Evolutionary conservation across 2,113 vertebrate genomes (phyloP), one percentile per base, ranked within the genome.

Genomic region (Sula dactylatra): DNA sequence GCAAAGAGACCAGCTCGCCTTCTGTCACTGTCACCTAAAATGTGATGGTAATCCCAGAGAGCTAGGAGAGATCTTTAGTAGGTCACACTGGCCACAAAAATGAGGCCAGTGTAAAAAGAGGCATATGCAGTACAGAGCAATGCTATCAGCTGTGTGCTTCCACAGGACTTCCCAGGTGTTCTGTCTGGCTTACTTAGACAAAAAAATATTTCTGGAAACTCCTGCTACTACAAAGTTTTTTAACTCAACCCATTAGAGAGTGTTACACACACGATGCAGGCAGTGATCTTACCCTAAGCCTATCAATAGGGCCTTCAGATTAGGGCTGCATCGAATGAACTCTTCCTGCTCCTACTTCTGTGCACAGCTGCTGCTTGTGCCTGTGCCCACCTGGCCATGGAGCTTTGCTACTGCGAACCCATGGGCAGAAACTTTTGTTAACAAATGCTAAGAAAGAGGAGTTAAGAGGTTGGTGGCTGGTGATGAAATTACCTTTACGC

Each of bases 141-240:
- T 45, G 4, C 34, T 32, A 2, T 17, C 40, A 18, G 38, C 1
- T 19, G 42, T 56, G 67, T 16, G 16, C 61, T 77, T 25, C 29
- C 80, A 22, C 13, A 1, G 14, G 13, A 36, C 16, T 50, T 36
- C 26, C 32, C 52, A 21, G 17, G 13, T 7, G 29, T 24, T 21
- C 76, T 17, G 44, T 16, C 44, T n/a, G 82, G 38, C 71, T 82
- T 56, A 34, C 44, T 27, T 7, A 22, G 31, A 5, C 29, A 19
- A 5, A 81, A 81, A 34, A 6, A 15, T 31, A 7, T 4, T 14
- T 67, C 76, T 58, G 49, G 49, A 24, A 65, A 29, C 52, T n/a
- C 45, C 42, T 74, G 55, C 40, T 8, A 0, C 65, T n/a, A 1
- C 16, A 5, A 3, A 5, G 9, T 2, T 21, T 26, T 64, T n/a